A percentile compares a stretch with the other conserved stretches of the same genome.
These are phyloP conservation scores for Poecilia velifera DNA, from an alignment of 2,797 vertebrate species.

Conservation along the genomic window DNA sequence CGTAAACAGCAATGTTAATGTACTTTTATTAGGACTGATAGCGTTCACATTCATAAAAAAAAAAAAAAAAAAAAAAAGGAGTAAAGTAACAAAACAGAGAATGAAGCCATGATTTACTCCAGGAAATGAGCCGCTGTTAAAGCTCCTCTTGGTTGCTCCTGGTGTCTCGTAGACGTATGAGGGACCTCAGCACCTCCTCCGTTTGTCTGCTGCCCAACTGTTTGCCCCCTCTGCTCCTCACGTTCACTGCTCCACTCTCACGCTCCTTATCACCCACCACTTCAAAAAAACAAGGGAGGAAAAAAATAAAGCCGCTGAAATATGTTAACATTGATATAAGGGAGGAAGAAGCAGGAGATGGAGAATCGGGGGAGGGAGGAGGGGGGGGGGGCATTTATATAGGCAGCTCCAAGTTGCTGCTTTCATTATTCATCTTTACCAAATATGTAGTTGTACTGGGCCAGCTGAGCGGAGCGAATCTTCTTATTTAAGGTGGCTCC, in stretches of 20 bases:
- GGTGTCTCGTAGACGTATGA: constrained; percentile 77
- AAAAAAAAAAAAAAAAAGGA: not conserved
- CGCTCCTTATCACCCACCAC: constrained; percentile 88
- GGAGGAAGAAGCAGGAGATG: not conserved
- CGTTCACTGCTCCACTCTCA: constrained; percentile 78
- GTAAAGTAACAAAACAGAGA: constrained; percentile 21
- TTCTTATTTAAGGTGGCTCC: constrained; percentile 88
- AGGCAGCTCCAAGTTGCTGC: not conserved
- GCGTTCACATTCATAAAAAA: constrained; percentile 11
- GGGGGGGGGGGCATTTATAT: too few relatives aligned
- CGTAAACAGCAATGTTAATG: not conserved
- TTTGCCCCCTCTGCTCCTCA: constrained; percentile 83
- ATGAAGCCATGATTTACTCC: constrained; percentile 28
- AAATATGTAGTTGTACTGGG: constrained; percentile 94
- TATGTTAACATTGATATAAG: constrained; percentile 4
- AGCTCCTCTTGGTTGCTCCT: constrained; percentile 82
- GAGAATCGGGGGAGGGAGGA: not conserved
- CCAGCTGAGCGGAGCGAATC: constrained; percentile 88
- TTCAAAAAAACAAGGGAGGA: constrained; percentile 54
- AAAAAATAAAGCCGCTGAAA: constrained; percentile 4
- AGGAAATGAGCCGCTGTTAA: constrained; percentile 56
- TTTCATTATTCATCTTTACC: constrained; percentile 75
- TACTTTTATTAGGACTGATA: constrained; percentile 68
- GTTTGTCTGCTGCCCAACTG: constrained; percentile 80
- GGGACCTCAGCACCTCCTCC: constrained; percentile 73